Evolutionary conservation across 2,797 vertebrate genomes (phyloP), one percentile per base, ranked within the genome.

Genomic region (Darevskia mixta): DNA sequence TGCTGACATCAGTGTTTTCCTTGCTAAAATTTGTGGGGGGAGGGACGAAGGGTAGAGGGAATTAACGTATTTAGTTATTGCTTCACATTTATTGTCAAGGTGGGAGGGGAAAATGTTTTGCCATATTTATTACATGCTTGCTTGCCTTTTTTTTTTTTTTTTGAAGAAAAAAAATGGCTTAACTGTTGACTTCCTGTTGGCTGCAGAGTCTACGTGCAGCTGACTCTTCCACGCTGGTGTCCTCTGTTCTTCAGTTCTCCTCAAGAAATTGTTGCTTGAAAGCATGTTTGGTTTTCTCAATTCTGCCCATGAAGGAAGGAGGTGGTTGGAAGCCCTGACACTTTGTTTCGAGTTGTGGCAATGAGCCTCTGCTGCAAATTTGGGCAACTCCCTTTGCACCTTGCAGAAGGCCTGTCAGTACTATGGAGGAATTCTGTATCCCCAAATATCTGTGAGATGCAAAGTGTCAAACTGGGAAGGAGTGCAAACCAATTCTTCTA

Each of bases 101-200:
- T 91, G 92, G 91, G 91, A 87, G 90, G 2, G 0, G 76, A 45
- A 55, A 58, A 92, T 90, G 92, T 95, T 96, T 95, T 94, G 96
- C 95, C 85, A 71, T 97, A 97, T 97, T 97, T 97, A 97, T 97
- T 97, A 96, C 94, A 95, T 88, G 88, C 88, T 90, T 87, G 91
- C 92, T 79, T 79, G 15, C 86, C 72, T 95, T 94, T 55, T 55
- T 94, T 93, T 55, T 55, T 94, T 93, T 93, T 88, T 45, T 43
- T 43, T 43, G 32, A 61, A 23, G 6, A 5, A 61, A 23, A 18
- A n/a, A 81, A 49, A 32, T 87, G 93, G 95, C 92, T 91, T 89
- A 88, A 86, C 8, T 11, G 90, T 91, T 94, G 91, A 89, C 92
- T 95, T 95, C 89, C 92, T 88, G 4, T 94, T 90, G 94, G 92